These are phyloP conservation scores for Aspiorhynchus laticeps DNA, from an alignment of 2,113 vertebrate species.

Conservation along the genomic window DNA sequence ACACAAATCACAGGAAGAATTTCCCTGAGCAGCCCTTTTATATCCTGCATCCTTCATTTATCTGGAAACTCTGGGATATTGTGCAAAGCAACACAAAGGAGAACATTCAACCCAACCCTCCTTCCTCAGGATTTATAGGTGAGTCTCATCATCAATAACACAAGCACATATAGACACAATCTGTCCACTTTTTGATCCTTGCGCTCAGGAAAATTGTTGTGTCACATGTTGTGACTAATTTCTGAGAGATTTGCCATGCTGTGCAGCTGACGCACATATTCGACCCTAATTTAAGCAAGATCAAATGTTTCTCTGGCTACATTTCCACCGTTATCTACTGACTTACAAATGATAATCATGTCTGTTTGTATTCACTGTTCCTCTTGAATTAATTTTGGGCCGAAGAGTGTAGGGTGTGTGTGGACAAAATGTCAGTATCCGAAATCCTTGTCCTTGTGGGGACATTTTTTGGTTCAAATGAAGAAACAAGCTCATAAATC, in stretches of 20 bases:
- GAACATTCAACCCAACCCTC: conserved; percentile 87
- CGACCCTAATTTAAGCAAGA: not conserved
- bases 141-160: conserved; percentile 53
- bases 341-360: not conserved
- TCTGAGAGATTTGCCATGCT: conserved; percentile 8
- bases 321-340: not conserved
- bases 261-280: not conserved
- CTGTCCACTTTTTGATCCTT: not conserved
- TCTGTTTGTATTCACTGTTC: not conserved
- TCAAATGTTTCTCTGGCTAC: not conserved
- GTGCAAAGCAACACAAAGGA: conserved; percentile 87
- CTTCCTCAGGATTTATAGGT: conserved; percentile 91
- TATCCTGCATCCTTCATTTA: conserved; percentile 87
- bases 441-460: too few relatives aligned
- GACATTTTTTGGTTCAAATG: too few relatives aligned
- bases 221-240: not conserved
- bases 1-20: conserved; percentile 77
- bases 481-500: too few relatives aligned
- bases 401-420: not conserved
- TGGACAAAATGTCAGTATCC: too few relatives aligned
- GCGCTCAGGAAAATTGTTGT: not conserved
- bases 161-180: not conserved
- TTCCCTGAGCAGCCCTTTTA: conserved; percentile 84
- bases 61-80: conserved; percentile 90
- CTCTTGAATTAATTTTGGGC: not conserved